Base-by-base conservation (phyloP, 2,888 invertebrate species). In the Campoplex nolae region DNA sequence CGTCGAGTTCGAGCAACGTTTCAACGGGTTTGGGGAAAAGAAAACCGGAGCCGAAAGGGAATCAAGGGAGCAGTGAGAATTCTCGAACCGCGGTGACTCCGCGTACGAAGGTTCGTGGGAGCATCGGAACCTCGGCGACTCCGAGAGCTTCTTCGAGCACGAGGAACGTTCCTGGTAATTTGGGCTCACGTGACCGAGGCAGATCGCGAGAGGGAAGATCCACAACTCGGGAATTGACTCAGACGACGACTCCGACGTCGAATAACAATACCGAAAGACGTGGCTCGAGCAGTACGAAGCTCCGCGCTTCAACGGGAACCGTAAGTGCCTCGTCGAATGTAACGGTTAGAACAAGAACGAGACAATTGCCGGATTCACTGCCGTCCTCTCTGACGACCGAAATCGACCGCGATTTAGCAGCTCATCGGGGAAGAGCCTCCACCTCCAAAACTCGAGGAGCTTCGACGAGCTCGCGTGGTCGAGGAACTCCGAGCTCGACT, bases 141-240 rank as follows among this genome's bases (percentile, higher is more conserved):
- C 71, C 86, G 2, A 58, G 83, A 32, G 54, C 79, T 1, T 18
- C 78, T 3, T 87, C 87, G 23, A 84, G 70, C 82, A 79, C 58
- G n/a, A 73, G 82, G 54, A 87, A 73, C 18, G 32, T 71, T 7
- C 8, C 80, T 28, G 95, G 95, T 2, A 95, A 95, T 89, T 92
- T 96, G 23, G 95, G 95, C 70, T 95, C 95, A 0, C 94, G 96
- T 18, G 96, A 96, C 90, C 95, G 96, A 45, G 96, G 96, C 0
- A 95, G 96, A 89, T 96, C 96, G 89, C 94, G 96, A 88, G 96
- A 96, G 88, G 84, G 81, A n/a, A 96, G 96, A 89, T 95, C 96
- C 6, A 94, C 94, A 35, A 95, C 95, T 0, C 95, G 95, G 0
- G 95, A 88, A 38, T 95, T 95, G 13, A 54, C 95, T 23, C 54